Conservation (phyloP, 2,888 invertebrate species). For the Eupithecia tripunctaria region DNA sequence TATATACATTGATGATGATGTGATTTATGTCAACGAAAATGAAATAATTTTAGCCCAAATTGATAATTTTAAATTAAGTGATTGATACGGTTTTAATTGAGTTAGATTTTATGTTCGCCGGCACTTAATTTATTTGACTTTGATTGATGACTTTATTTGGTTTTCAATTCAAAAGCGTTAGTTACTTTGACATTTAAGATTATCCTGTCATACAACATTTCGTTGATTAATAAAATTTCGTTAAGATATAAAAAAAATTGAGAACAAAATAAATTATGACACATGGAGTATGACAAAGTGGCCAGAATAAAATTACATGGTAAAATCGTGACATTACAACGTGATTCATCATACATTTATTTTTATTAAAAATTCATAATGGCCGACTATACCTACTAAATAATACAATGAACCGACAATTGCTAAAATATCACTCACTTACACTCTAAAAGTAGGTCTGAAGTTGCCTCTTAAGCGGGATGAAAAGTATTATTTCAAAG, state of each 20-base stretch:
- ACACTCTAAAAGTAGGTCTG: too few relatives aligned
- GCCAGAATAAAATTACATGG: conserved; percentile 1
- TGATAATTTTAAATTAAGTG: conserved; percentile 32
- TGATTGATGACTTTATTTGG: conserved; percentile 29
- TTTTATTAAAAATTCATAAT: neutral
- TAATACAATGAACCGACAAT: neutral
- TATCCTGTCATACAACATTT: neutral
- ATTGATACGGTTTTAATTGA: conserved; percentile 35
- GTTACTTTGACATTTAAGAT: neutral
- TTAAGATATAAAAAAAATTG: neutral
- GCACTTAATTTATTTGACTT: conserved; percentile 29
- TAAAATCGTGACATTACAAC: neutral
- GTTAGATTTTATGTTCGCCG: conserved; percentile 29
- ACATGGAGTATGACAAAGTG: neutral
- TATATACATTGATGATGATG: neutral
- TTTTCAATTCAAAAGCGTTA: neutral
- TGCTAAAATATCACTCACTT: too few relatives aligned
- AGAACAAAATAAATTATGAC: neutral
- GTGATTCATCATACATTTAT: neutral
- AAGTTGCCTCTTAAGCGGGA: too few relatives aligned
- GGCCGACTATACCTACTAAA: neutral
- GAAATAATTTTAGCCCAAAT: conserved; percentile 10
- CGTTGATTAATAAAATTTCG: neutral
- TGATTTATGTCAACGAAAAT: neutral
- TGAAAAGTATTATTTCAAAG: too few relatives aligned